A percentile compares a stretch with the other conserved stretches of the same genome.
These are phyloP conservation scores for Euproctis similis DNA, from an alignment of 2,888 invertebrate genomes.

Conservation along the genomic window DNA sequence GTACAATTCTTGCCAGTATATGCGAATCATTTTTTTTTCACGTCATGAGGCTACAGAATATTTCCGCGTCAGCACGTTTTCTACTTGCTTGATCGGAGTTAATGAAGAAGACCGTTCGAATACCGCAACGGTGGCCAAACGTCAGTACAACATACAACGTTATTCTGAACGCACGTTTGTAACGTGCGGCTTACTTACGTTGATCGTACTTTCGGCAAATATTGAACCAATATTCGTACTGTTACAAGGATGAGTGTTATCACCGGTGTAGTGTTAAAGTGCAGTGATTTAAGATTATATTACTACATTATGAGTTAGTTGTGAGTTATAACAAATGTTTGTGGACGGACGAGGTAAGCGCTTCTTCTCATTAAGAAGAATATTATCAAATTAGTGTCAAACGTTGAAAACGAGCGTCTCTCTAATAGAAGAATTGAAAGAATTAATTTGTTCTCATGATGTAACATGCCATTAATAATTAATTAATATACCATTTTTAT, in stretches of 20 bases:
- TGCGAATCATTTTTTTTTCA: constrained; percentile 4
- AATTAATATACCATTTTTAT: too few species aligned
- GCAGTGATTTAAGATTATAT: constrained; percentile 46
- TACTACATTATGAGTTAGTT: constrained; percentile 50
- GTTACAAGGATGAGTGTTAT: constrained; percentile 48
- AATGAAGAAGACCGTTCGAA: constrained; percentile 45
- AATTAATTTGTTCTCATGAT: neutral
- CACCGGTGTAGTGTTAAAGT: constrained; percentile 52
- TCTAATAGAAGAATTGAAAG: neutral
- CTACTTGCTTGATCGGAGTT: constrained; percentile 36
- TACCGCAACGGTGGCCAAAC: constrained; percentile 30
- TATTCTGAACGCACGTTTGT: constrained; percentile 53
- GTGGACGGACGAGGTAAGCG: constrained; percentile 67
- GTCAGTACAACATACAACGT: constrained; percentile 53
- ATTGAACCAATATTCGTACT: constrained; percentile 42
- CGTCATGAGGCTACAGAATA: constrained; percentile 6
- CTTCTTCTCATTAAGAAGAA: constrained; percentile 6
- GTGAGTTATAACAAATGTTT: constrained; percentile 52
- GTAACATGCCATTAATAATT: too few species aligned
- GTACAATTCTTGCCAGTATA: neutral
- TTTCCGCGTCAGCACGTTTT: constrained; percentile 22
- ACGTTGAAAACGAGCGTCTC: constrained; percentile 1
- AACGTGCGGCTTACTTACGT: constrained; percentile 44
- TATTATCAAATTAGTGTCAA: constrained; percentile 18
- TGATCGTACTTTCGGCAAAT: constrained; percentile 36